Evolutionary conservation across 2,888 invertebrate genomes (phyloP), one percentile per base, ranked within the genome.

Genomic region (Ochropacha duplaris): DNA sequence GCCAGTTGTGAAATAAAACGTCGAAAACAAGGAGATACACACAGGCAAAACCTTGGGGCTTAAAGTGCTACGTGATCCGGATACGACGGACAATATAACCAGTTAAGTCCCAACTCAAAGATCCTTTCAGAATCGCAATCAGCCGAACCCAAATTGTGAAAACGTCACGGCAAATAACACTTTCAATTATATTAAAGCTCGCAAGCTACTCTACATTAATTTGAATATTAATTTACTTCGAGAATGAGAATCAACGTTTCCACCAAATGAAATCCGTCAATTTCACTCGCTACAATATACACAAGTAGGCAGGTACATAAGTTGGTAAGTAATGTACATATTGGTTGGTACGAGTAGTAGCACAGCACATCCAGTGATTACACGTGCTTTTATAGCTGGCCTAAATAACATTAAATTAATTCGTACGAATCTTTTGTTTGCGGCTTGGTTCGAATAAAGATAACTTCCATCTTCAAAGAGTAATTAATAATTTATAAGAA

Each of bases 41-140:
- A 69, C 78, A 79, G 83, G 78, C 78, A 77, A 77, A 83, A 68
- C 84, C 82, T 80, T 70, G 76, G 82, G 84, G 79, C 74, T 78
- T 79, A 80, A 78, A 76, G 72, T 68, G 71, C 63, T 81, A 88
- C 89, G 89, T 89, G 89, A 80, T 75, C 76, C 68, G 87, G 74
- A 74, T 85, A 79, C 83, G 69, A 69, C 68, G 76, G 79, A 76
- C 83, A 81, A 85, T 77, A 81, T 83, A 85, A 83, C 81, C 79
- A 78, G 82, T 82, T 81, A 83, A 80, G 82, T 80, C 79, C 80
- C 79, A 76, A 81, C 81, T 80, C 78, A 73, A 76, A 78, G 82
- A 79, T 77, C 78, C 81, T 86, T 81, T 78, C 84, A 71, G 89
- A 89, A 90, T 89, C 71, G 80, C 80, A 89, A 90, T 89, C 83